Base-by-base conservation (phyloP, 2,797 vertebrate species). In the Tadarida brasiliensis region DNA sequence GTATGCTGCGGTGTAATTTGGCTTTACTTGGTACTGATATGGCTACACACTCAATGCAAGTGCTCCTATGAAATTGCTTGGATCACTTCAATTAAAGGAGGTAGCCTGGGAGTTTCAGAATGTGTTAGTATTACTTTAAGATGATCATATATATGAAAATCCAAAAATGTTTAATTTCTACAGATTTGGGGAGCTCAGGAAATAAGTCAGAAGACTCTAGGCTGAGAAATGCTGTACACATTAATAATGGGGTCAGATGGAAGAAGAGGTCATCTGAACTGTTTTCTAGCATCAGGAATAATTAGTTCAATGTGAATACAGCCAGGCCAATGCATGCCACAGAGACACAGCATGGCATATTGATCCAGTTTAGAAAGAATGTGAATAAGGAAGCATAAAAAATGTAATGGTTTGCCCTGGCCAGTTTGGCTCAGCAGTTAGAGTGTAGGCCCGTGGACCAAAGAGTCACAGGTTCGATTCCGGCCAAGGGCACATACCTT, bases 111-210 rank as follows among this genome's bases (percentile, higher is more conserved):
- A 65, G 65, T 84, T 89, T 78, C n/a, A 86, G 51, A 91, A 94
- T 67, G 26, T 81, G n/a, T 54, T 77, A 56, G n/a, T 5, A 71
- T 95, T 88, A 68, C 26, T 77, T 88, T 73, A 68, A 77, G 82
- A 78, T 90, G 54, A 88, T 70, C 30, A 74, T 65, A 82, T 83
- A 57, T 83, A 65, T 33, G 44, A 86, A 96, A 91, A 88, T 56
- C 49, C 7, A 24, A 78, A 92, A 33, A 35, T 73, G 11, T 54
- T 68, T 78, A 59, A 80, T 91, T 94, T 57, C 24, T 87, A 61
- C 12, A 87, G 56, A 54, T n/a, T 68, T 93, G 19, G 16, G 68
- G 61, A 56, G 65, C 54, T 77, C 33, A 6, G 39, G 22, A 84
- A 86, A 86, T 70, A 86, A 12, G 26, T 63, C 81, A 65, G 54